Evolutionary conservation across 2,888 invertebrate genomes (phyloP).

Genomic region (Marronus borbonicus): DNA sequence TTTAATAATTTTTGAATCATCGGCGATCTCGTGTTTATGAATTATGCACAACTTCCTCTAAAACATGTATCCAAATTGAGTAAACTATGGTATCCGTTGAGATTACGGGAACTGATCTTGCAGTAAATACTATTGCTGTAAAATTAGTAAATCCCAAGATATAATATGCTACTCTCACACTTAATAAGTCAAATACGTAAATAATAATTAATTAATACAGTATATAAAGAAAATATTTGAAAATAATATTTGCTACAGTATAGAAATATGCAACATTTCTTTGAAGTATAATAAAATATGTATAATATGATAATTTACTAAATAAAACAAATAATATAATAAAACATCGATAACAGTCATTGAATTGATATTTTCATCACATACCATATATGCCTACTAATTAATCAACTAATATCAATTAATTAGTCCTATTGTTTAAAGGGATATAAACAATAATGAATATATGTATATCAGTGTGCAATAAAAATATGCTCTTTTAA

Average conservation of each 20-base stretch:
- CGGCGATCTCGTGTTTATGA: too few species aligned
- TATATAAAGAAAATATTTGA: constrained; percentile 17
- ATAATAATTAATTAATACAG: not conserved
- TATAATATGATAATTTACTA: constrained; percentile 12
- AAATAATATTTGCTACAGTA: constrained; percentile 18
- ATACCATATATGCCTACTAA: constrained; percentile 22
- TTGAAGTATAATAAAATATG: constrained; percentile 24
- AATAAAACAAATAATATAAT: constrained; percentile 30
- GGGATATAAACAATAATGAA: constrained; percentile 28
- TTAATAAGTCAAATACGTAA: not conserved
- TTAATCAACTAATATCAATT: not conserved
- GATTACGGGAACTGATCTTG: not conserved
- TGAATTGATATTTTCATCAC: constrained; percentile 33
- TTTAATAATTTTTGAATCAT: too few species aligned
- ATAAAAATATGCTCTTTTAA: constrained; percentile 31
- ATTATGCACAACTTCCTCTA: too few species aligned
- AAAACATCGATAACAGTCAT: constrained; percentile 34
- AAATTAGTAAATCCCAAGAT: constrained; percentile 17
- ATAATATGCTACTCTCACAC: constrained; percentile 19
- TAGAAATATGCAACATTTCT: constrained; percentile 2
- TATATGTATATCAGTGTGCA: constrained; percentile 28
- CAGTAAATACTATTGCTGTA: constrained; percentile 5
- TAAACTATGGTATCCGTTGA: too few species aligned
- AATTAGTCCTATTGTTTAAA: constrained; percentile 20
- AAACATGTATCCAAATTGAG: too few species aligned